Evolutionary conservation across 2,797 vertebrate genomes (phyloP).

Genomic region (Cynopterus sphinx): DNA sequence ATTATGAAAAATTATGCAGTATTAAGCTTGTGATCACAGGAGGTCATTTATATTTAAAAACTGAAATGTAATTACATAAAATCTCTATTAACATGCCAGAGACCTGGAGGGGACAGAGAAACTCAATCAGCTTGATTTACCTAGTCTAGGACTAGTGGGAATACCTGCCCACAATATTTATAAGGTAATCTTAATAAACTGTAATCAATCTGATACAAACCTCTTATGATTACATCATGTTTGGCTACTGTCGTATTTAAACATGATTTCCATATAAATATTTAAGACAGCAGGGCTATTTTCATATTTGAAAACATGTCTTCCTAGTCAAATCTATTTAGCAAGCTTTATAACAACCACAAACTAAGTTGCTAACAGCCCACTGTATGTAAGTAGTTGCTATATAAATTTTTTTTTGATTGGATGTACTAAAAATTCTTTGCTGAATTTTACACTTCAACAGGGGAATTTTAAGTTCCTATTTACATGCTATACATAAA

Average conservation of each 20-base stretch:
- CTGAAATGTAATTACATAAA: not conserved
- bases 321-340: constrained; percentile 17
- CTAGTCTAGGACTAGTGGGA: not conserved
- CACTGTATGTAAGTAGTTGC: constrained; percentile 41
- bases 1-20: not conserved
- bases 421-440: constrained; percentile 17
- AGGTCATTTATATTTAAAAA: not conserved
- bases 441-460: constrained; percentile 61
- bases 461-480: constrained; percentile 43
- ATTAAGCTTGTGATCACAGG: not conserved
- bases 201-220: not conserved
- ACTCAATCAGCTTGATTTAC: not conserved
- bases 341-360: constrained; percentile 17
- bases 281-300: not conserved
- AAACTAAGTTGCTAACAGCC: constrained; percentile 22
- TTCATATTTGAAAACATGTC: constrained; percentile 17
- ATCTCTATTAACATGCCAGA: not conserved
- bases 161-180: not conserved
- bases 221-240: not conserved
- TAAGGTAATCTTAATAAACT: not conserved
- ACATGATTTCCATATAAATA: constrained; percentile 20
- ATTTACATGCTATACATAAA: constrained; percentile 52
- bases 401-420: constrained; percentile 6
- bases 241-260: not conserved
- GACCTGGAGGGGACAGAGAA: not conserved